These are phyloP conservation scores for Drosophila picticornis DNA, from an alignment of 2,888 invertebrate genomes.

Conservation along the genomic window DNA sequence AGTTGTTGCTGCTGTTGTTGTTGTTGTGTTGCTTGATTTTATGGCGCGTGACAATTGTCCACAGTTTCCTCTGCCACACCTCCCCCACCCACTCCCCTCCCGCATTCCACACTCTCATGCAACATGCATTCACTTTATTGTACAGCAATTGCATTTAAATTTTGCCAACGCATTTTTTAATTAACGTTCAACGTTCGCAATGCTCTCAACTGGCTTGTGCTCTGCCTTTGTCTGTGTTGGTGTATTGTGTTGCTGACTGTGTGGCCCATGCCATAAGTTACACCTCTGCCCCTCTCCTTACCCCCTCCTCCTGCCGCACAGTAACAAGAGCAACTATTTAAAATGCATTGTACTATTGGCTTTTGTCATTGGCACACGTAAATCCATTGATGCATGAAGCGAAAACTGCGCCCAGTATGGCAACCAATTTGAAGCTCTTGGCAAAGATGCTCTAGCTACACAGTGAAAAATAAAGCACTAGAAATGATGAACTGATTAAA, in stretches of 20 bases:
- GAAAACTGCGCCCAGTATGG: slow-evolving; percentile 31
- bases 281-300: neutral
- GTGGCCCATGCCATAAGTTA: slow-evolving; percentile 39
- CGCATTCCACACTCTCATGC: neutral
- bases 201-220: slow-evolving; percentile 41
- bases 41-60: slow-evolving; percentile 80
- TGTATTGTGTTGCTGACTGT: slow-evolving; percentile 45
- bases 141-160: slow-evolving; percentile 79
- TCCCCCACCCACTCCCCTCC: neutral
- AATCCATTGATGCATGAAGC: slow-evolving; percentile 70
- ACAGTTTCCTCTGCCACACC: slow-evolving; percentile 29
- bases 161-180: slow-evolving; percentile 79
- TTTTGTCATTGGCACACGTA: slow-evolving; percentile 63
- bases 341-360: slow-evolving; percentile 58
- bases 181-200: slow-evolving; percentile 63
- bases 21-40: slow-evolving; percentile 68
- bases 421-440: neutral
- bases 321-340: slow-evolving; percentile 37
- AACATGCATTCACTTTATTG: slow-evolving; percentile 61
- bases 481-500: neutral
- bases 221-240: slow-evolving; percentile 27
- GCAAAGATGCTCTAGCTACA: neutral
- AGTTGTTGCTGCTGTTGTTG: slow-evolving; percentile 21
- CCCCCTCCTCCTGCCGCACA: neutral
- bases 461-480: neutral